These are phyloP conservation scores for Amphipyra berbera DNA, from an alignment of 2,888 invertebrate species.

Conservation along the genomic window DNA sequence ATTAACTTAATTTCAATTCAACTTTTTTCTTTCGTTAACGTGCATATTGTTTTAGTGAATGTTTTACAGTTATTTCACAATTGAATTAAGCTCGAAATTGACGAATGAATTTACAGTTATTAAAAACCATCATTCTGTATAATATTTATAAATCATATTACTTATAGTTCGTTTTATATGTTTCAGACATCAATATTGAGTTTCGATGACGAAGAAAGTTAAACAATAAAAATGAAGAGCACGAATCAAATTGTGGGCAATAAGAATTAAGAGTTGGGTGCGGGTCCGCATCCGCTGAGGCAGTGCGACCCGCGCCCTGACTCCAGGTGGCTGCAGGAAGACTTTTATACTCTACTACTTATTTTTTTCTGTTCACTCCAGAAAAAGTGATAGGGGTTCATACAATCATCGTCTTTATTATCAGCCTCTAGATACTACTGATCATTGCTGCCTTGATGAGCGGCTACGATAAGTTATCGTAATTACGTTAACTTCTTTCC, in stretches of 20 bases:
- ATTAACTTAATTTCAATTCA: constrained; percentile 81
- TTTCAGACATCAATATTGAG: too few species aligned
- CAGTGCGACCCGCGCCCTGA: constrained; percentile 54
- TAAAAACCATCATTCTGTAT: background rate
- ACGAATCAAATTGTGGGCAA: constrained; percentile 43
- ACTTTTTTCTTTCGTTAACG: constrained; percentile 79
- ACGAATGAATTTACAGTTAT: background rate
- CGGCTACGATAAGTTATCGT: too few species aligned
- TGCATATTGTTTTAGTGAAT: constrained; percentile 70
- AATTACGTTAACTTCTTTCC: too few species aligned
- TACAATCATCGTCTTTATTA: too few species aligned
- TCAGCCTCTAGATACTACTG: too few species aligned
- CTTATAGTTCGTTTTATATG: too few species aligned
- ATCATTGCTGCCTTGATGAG: too few species aligned
- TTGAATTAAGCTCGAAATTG: constrained; percentile 32
- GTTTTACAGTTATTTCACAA: constrained; percentile 64
- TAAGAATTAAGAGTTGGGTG: constrained; percentile 59
- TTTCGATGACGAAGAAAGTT: too few species aligned
- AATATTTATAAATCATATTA: background rate
- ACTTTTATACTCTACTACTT: constrained; percentile 56
- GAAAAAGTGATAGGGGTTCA: too few species aligned
- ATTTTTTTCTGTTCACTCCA: background rate
- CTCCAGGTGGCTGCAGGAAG: constrained; percentile 60
- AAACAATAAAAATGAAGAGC: constrained; percentile 42
- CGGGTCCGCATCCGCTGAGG: constrained; percentile 61